phyloP scores from a whole-genome alignment of 2,797 vertebrate species.

The Sphenopsis melanotis region DNA sequence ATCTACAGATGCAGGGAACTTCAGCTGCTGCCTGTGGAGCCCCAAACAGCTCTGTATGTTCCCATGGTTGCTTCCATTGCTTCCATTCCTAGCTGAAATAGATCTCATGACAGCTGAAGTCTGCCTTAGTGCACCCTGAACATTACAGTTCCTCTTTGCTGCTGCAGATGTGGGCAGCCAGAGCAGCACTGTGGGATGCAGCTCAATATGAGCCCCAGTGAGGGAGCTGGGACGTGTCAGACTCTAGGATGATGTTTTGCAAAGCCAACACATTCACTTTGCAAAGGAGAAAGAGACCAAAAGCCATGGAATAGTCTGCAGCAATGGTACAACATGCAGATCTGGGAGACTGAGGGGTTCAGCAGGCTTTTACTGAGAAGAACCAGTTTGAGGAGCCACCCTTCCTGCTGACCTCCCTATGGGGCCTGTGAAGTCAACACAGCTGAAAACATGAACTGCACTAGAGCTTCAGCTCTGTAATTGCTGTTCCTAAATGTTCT shows the following conservation, averaged over 20 bases:
- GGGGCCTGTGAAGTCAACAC: not conserved
- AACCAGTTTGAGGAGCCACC: not conserved
- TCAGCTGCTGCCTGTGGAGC: not conserved
- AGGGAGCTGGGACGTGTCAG: not conserved
- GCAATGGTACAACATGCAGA: not conserved
- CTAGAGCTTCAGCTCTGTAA: not conserved
- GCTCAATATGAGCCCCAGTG: accelerated
- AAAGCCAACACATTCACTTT: not conserved
- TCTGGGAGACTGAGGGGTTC: not conserved
- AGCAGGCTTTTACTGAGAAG: not conserved
- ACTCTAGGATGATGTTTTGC: not conserved
- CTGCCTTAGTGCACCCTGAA: not conserved
- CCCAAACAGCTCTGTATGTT: not conserved
- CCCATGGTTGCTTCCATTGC: not conserved
- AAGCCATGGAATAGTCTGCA: not conserved
- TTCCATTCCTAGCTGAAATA: not conserved
- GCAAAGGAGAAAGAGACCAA: not conserved
- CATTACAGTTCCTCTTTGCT: not conserved
- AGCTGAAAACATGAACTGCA: not conserved
- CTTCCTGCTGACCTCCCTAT: not conserved
- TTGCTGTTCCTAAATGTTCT: not conserved
- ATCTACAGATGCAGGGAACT: not conserved
- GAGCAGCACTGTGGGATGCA: not conserved
- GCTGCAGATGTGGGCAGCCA: not conserved
- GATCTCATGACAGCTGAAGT: not conserved